Conservation (phyloP, 2,797 vertebrate species). For the Helostoma temminkii region DNA sequence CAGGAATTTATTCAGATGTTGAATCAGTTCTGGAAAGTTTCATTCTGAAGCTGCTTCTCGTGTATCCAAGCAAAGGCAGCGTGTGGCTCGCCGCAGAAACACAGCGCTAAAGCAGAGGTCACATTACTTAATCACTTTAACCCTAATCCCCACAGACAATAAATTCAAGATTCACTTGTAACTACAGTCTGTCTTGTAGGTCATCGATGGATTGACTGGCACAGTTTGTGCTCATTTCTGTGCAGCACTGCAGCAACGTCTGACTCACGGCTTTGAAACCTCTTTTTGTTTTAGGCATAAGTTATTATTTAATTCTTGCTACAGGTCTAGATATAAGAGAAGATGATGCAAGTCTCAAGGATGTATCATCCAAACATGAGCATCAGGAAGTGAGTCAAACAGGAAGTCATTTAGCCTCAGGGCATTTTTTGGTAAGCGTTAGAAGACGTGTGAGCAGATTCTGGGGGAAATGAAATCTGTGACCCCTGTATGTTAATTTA, state of each 20-base stretch:
- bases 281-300: neutral
- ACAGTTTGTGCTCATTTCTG: conserved; percentile 1
- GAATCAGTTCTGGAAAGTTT: conserved; percentile 41
- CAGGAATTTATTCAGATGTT: conserved; percentile 27
- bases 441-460: too few relatives aligned
- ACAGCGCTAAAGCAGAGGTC: conserved; percentile 12
- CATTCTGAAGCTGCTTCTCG: conserved; percentile 23
- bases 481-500: too few relatives aligned
- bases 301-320: neutral
- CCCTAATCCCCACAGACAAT: neutral
- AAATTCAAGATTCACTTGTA: neutral
- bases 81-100: conserved; percentile 1
- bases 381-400: neutral
- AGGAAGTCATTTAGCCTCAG: neutral
- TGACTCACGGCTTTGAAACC: conserved; percentile 8
- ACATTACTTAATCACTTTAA: conserved; percentile 6
- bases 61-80: neutral
- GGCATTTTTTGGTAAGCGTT: too few relatives aligned
- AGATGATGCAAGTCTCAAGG: neutral
- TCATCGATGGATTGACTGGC: conserved; percentile 18
- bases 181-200: neutral
- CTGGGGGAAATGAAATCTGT: too few relatives aligned
- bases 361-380: neutral
- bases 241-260: too few relatives aligned
- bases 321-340: neutral